phyloP scores from a whole-genome alignment of 2,113 vertebrate genomes.

The Malurus melanocephalus region DNA sequence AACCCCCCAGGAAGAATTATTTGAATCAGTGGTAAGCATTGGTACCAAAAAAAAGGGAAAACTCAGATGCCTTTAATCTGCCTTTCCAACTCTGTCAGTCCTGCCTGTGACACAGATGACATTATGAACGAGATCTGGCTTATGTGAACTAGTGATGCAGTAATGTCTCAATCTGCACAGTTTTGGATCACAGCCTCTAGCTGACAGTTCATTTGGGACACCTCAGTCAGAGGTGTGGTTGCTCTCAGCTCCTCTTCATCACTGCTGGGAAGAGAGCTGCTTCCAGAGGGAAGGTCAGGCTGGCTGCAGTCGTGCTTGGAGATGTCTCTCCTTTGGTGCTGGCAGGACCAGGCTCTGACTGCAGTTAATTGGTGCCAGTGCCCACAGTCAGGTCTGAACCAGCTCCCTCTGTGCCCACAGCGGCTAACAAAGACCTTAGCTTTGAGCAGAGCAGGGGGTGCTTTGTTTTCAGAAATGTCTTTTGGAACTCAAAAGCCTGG shows the following conservation, averaged over 20 bases:
- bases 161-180: fast-evolving
- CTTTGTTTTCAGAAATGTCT: not conserved
- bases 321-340: not conserved
- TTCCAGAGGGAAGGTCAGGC: not conserved
- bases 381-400: not conserved
- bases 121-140: not conserved
- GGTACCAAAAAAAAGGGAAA: not conserved
- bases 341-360: not conserved
- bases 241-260: not conserved
- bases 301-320: not conserved
- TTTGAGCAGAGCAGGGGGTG: not conserved
- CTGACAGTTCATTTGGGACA: not conserved
- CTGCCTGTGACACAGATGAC: not conserved
- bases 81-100: not conserved
- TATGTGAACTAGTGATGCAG: not conserved
- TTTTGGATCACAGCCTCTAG: not conserved
- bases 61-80: not conserved
- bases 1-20: not conserved
- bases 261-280: not conserved
- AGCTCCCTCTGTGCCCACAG: not conserved
- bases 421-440: not conserved
- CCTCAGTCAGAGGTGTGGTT: not conserved
- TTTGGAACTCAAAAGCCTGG: not conserved
- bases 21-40: not conserved
- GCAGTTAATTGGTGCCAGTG: not conserved